Evolutionary conservation across 92 coral and sea anemone genomes (phyloP).

Genomic region (Porites lobata): DNA sequence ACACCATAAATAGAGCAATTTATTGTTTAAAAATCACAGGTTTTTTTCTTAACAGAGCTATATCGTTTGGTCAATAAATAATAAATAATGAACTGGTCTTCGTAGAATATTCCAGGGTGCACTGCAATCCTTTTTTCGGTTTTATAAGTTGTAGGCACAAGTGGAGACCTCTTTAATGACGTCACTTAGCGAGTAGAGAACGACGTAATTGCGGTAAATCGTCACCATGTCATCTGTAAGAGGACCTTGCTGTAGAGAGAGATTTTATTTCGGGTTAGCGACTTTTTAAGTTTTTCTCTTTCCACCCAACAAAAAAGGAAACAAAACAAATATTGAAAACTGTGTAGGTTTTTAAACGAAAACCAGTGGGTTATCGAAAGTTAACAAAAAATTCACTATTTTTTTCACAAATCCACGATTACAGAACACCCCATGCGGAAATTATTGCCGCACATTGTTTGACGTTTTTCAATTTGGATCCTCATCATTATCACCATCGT

Average conservation of each 20-base stretch:
- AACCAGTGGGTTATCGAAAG: too few relatives aligned
- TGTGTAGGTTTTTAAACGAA: too few relatives aligned
- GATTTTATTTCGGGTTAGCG: neutral
- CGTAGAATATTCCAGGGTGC: neutral
- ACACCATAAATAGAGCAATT: neutral
- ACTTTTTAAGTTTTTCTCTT: too few relatives aligned
- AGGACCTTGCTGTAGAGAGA: neutral
- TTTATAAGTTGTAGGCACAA: slow-evolving; percentile 10
- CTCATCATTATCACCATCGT: too few relatives aligned
- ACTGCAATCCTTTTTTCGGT: neutral
- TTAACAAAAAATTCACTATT: too few relatives aligned
- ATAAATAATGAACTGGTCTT: neutral
- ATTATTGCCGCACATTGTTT: too few relatives aligned
- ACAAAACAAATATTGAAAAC: too few relatives aligned
- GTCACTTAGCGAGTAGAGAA: slow-evolving; percentile 8
- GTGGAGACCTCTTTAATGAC: slow-evolving; percentile 11
- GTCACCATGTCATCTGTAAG: slow-evolving; percentile 37
- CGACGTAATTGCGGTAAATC: slow-evolving; percentile 39
- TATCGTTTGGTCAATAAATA: neutral
- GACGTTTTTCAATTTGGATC: too few relatives aligned
- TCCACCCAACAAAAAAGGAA: too few relatives aligned
- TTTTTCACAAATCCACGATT: too few relatives aligned
- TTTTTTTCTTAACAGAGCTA: neutral
- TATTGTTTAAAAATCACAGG: neutral
- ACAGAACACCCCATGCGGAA: too few relatives aligned